phyloP scores from a whole-genome alignment of 1,140 invertebrate genomes.

The Metopolophium dirhodum region DNA sequence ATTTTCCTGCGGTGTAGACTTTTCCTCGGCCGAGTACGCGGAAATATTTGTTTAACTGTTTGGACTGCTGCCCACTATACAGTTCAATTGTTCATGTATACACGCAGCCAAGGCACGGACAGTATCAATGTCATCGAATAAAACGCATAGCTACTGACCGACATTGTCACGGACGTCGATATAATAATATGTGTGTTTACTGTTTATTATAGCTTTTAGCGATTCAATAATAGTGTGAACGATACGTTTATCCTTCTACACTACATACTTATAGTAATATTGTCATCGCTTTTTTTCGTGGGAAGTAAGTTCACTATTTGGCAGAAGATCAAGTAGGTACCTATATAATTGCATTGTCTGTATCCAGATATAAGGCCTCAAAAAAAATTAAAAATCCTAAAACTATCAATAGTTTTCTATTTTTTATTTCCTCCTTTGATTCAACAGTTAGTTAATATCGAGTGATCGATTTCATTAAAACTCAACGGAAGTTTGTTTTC shows the following conservation, averaged over 20 bases:
- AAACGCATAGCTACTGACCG: not conserved
- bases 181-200: no score
- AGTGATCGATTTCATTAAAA: not conserved
- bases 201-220: not conserved
- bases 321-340: not conserved
- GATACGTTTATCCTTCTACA: not conserved
- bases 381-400: not conserved
- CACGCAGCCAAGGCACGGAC: not conserved
- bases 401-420: not conserved
- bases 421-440: not conserved
- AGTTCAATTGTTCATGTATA: not conserved
- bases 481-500: not conserved
- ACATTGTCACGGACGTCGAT: not conserved
- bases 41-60: constrained; percentile 17
- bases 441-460: not conserved
- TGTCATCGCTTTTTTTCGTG: not conserved
- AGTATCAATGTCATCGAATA: constrained; percentile 14
- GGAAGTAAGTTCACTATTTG: not conserved
- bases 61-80: constrained; percentile 15
- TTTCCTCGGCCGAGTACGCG: not conserved
- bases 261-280: not conserved
- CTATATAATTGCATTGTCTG: no score
- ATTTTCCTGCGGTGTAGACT: not conserved
- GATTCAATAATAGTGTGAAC: not conserved
- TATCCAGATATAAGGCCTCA: not conserved